Percentiles rank a stretch among this genome's conserved stretches.
Conservation (phyloP, 2,888 invertebrate species). For the Drosophila kanekoi region DNA sequence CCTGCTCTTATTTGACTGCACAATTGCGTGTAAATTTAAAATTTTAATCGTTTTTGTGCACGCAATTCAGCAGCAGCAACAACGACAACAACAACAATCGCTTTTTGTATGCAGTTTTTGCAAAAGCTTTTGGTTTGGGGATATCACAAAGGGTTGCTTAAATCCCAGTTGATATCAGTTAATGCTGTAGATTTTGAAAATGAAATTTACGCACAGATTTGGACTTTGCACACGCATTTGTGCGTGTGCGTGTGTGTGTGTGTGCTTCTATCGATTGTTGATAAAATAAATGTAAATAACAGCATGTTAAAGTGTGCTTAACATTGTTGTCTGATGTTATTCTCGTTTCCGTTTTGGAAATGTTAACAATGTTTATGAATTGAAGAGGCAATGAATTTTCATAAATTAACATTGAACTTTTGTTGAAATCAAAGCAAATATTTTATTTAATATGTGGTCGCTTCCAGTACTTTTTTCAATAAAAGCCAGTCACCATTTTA, state of each 20-base stretch:
- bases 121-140: slow-evolving; percentile 6
- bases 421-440: too few species aligned
- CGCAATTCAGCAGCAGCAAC: slow-evolving; percentile 43
- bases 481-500: too few species aligned
- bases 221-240: neutral
- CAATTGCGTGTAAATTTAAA: slow-evolving; percentile 75
- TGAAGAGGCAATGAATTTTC: too few species aligned
- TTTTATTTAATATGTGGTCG: too few species aligned
- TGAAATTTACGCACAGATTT: slow-evolving; percentile 11
- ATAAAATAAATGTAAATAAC: neutral
- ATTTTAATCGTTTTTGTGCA: slow-evolving; percentile 75
- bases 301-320: neutral
- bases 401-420: too few species aligned
- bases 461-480: too few species aligned
- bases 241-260: too few species aligned
- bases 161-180: slow-evolving; percentile 20
- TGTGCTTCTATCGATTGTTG: too few species aligned
- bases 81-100: slow-evolving; percentile 30
- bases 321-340: too few species aligned
- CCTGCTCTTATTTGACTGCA: slow-evolving; percentile 27
- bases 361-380: too few species aligned
- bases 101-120: slow-evolving; percentile 50
- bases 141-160: neutral
- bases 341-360: too few species aligned
- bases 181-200: slow-evolving; percentile 12